A percentile compares a stretch with the other conserved stretches of the same genome.
phyloP scores from a whole-genome alignment of 1,140 invertebrate genomes.

The Gerris buenoi region DNA sequence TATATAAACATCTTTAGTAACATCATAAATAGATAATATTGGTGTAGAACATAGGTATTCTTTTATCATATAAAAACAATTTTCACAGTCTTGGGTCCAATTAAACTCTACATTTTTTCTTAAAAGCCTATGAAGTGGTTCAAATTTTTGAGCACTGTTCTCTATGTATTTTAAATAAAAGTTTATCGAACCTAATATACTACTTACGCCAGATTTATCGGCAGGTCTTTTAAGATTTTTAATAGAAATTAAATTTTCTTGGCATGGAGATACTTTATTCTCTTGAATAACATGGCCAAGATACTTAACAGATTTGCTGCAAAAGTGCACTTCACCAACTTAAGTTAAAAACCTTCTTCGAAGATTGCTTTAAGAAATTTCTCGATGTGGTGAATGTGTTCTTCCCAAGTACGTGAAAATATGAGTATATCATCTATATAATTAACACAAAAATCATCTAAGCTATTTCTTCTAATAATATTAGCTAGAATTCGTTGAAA shows the following conservation, averaged over 20 bases:
- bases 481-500: constrained; percentile 27
- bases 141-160: constrained; percentile 24
- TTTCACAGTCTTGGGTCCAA: constrained; percentile 25
- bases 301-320: constrained; percentile 23
- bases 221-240: constrained; percentile 17
- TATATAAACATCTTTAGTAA: too few relatives aligned
- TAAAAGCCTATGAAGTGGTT: constrained; percentile 25
- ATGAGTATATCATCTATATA: constrained; percentile 22
- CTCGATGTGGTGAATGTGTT: constrained; percentile 18
- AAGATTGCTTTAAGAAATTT: constrained; percentile 15
- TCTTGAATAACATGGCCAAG: constrained; percentile 21
- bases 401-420: constrained; percentile 18
- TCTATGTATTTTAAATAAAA: constrained; percentile 21
- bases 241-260: constrained; percentile 22
- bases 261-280: constrained; percentile 18
- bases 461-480: constrained; percentile 31
- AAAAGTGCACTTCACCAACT: constrained; percentile 27
- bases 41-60: constrained; percentile 25
- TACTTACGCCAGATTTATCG: constrained; percentile 18
- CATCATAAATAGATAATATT: constrained; percentile 27
- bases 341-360: constrained; percentile 26
- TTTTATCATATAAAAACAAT: constrained; percentile 27
- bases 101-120: constrained; percentile 25
- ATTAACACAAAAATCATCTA: constrained; percentile 34
- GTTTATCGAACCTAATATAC: constrained; percentile 21